Evolutionary conservation across 1,140 invertebrate genomes (phyloP), one percentile per base, ranked within the genome.

Genomic region (Asbolus verrucosus): DNA sequence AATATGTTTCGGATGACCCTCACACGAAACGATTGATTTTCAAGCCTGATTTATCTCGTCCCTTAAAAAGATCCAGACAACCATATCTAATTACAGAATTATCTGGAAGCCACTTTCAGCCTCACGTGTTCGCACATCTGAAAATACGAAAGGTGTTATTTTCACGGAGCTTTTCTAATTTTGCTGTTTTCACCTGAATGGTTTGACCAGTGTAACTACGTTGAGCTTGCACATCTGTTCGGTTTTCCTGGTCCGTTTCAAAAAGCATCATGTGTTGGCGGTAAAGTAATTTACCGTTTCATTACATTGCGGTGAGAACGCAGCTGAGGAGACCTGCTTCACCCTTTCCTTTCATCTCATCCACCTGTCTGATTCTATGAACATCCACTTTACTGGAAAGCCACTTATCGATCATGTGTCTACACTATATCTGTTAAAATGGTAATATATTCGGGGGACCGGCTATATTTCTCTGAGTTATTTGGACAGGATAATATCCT

Each of bases 261-360:
- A 21, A 50, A 50, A 54, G 60, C 60, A 62, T 38, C 60, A 62
- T 39, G 33, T 63, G 61, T 19, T 18, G 9, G 31, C 36, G 30
- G 61, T 63, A 11, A 9, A 63, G 61, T 63, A 63, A 63, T 63
- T 63, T 63, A 63, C 33, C 21, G 39, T 63, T 63, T 63, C 31
- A 63, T 63, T 63, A 63, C 33, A 21, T 39, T 39, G 21, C 11
- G 46, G 46, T 54, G 15, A 11, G 11, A 27, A 24, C 46, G 46
- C 46, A 54, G 46, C 46, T 54, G 46, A 18, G 46, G n/a, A 13
- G 18, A 50, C 43, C 3, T 3, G 19, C 16, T 21, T 13, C 46
- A 54, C 21, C 46, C 46, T 54, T 54, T 21, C 46, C 46, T 54
- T 54, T 21, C 19, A 54, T 27, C 46, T 54, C 46, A 54, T 54